phyloP scores from a whole-genome alignment of 2,113 vertebrate species.

The Solea solea region DNA sequence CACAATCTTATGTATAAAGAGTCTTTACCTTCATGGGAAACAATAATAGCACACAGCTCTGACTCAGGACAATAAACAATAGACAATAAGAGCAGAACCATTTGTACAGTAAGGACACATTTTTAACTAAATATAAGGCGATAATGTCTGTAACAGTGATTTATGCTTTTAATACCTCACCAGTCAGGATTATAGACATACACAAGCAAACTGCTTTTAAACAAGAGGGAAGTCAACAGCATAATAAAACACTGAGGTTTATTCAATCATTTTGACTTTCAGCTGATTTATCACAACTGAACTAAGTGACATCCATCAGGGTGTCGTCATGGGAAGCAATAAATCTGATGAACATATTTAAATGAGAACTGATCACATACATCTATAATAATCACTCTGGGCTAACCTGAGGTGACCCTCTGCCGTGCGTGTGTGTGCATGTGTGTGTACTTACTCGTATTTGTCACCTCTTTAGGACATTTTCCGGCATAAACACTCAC shows the following conservation, averaged over 20 bases:
- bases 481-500: too few species aligned
- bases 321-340: conserved; percentile 27
- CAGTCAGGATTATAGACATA: neutral
- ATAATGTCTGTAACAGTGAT: neutral
- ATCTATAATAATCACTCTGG: conserved; percentile 36
- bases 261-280: conserved; percentile 8
- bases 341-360: conserved; percentile 34
- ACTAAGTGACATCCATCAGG: conserved; percentile 32
- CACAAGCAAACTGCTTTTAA: neutral
- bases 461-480: too few species aligned
- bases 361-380: conserved; percentile 15
- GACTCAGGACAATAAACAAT: conserved; percentile 1
- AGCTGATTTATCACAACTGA: conserved; percentile 33
- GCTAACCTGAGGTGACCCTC: conserved; percentile 43
- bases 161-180: neutral
- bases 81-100: neutral
- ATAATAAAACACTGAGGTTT: conserved; percentile 10
- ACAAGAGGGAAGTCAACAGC: neutral
- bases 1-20: neutral
- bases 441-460: neutral
- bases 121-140: neutral
- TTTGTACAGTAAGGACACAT: neutral
- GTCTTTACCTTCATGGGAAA: neutral
- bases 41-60: neutral
- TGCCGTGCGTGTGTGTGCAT: conserved; percentile 3